These are phyloP conservation scores for Chaetorhynchus papuensis DNA, from an alignment of 2,113 vertebrate species.

Conservation along the genomic window DNA sequence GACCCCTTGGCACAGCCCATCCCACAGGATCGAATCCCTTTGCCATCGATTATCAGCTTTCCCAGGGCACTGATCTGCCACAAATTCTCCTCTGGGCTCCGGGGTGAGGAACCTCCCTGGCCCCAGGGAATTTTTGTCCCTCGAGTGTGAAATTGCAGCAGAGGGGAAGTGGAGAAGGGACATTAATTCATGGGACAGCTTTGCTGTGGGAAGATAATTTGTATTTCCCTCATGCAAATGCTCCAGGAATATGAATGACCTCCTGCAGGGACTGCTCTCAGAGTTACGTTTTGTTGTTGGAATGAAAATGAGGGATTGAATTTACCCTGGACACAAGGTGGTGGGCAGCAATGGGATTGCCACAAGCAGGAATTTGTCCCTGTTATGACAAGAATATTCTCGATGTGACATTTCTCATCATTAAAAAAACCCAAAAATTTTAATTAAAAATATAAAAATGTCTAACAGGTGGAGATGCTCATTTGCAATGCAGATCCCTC, in stretches of 20 bases:
- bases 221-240: background rate
- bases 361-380: background rate
- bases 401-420: background rate
- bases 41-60: background rate
- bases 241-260: background rate
- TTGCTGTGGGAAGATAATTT: background rate
- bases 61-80: background rate
- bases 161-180: background rate
- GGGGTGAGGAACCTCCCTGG: background rate
- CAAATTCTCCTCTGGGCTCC: background rate
- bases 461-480: background rate
- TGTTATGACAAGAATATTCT: background rate
- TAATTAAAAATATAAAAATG: background rate
- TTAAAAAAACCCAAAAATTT: background rate
- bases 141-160: conserved; percentile 21
- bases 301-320: background rate
- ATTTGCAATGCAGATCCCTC: background rate
- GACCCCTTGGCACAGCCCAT: background rate
- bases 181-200: background rate
- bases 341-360: background rate
- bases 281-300: background rate
- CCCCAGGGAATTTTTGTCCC: background rate
- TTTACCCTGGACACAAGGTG: background rate
- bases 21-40: background rate
- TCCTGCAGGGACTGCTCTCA: background rate